Evolutionary conservation across 2,888 invertebrate species (phyloP), one percentile per base, ranked within the genome.

Genomic region (Latrodectus elegans): DNA sequence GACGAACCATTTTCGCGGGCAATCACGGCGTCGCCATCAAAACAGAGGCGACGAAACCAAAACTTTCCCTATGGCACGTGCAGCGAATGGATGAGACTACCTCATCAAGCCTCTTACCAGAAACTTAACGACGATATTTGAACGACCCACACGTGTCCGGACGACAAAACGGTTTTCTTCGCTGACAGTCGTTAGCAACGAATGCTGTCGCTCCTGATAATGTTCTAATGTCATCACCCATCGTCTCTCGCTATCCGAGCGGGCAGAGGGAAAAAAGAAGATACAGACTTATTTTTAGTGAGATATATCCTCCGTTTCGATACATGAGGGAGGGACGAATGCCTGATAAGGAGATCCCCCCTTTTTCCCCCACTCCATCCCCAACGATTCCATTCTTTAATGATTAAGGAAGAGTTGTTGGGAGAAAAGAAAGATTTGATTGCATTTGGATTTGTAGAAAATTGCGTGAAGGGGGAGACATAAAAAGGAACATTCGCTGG

Each of bases 401-500:
- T 68, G 74, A 70, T 70, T 75, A 82, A 51, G 70, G 38, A 14
- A 67, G 17, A 53, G 67, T 74, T 74, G 73, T 81, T 70, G 67
- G 11, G 70, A 52, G 38, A 82, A 60, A 51, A 75, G 75, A 75
- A 70, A 53, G 70, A 55, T 82, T 82, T 82, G 70, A 75, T 70
- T 82, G 82, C 74, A 68, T 65, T 17, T 55, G 70, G 74, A 82
- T 82, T 75, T 74, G 26, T 11, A 53, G 71, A 68, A 77, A 77
- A 77, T 77, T 68, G 67, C 77, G 14, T 51, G 12, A 60, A 12
- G 38, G 26, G 55, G 26, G 26, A 8, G 51, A 70, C 14, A 38
- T 17, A 51, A 70, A 15, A 38, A 38, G 51, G 38, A 70, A 15
- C 38, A 38, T 38, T 38, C 38, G 38, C 6, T 38, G 38, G 38